phyloP scores from a whole-genome alignment of 2,113 vertebrate genomes.

The Ptilonorhynchus violaceus region DNA sequence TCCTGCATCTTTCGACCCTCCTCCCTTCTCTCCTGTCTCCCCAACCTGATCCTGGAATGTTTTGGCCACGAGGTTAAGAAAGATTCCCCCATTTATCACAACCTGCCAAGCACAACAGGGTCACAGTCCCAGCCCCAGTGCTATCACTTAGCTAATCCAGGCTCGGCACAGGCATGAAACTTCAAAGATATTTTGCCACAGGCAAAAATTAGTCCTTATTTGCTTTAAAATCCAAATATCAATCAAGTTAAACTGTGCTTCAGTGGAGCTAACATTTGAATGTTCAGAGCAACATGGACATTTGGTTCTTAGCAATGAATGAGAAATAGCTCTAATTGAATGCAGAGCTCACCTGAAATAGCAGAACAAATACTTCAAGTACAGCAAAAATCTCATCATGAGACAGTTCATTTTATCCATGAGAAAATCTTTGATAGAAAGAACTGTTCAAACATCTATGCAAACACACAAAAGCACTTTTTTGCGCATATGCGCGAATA shows the following conservation, averaged over 20 bases:
- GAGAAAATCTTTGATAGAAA: not conserved
- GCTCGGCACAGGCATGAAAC: slow-evolving; percentile 48
- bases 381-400: not conserved
- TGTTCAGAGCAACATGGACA: not conserved
- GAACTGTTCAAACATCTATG: not conserved
- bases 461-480: not conserved
- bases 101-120: slow-evolving; percentile 71
- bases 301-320: not conserved
- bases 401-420: not conserved
- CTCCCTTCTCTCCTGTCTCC: not conserved
- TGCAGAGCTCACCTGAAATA: not conserved
- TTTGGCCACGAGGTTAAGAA: slow-evolving; percentile 72
- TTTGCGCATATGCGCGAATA: not conserved
- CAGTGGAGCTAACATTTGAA: not conserved
- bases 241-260: slow-evolving; percentile 62
- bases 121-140: slow-evolving; percentile 51
- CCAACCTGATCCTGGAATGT: slow-evolving; percentile 68
- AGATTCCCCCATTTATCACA: slow-evolving; percentile 74
- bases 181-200: slow-evolving; percentile 71
- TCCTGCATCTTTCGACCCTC: not conserved
- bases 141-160: slow-evolving; percentile 61
- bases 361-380: not conserved
- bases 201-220: slow-evolving; percentile 67
- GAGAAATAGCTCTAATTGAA: not conserved
- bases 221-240: slow-evolving; percentile 67